Evolutionary conservation across 2,113 vertebrate genomes (phyloP).

Genomic region (Lates calcarifer): DNA sequence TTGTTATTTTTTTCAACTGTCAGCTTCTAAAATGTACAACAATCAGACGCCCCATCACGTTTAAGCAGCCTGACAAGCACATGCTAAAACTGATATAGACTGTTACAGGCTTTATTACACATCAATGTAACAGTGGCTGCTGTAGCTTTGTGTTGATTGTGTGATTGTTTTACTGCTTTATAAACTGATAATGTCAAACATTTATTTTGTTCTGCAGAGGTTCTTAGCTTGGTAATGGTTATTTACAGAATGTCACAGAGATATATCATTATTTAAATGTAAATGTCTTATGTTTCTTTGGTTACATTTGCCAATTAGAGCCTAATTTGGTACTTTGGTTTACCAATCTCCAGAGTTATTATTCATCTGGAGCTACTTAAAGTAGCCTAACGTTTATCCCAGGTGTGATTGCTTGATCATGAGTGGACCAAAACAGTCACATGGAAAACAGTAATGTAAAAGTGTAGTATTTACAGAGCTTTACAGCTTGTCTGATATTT

Average conservation of each 20-base stretch:
- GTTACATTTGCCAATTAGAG: background rate
- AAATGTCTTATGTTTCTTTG: background rate
- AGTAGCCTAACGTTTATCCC: no score
- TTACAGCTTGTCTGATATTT: no score
- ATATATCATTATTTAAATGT: background rate
- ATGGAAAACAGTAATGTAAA: no score
- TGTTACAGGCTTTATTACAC: background rate
- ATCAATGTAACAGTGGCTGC: background rate
- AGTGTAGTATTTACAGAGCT: no score
- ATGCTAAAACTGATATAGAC: background rate
- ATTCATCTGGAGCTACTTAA: no score
- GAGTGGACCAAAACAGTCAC: no score
- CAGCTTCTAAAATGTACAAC: background rate
- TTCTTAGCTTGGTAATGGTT: background rate
- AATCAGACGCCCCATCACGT: background rate
- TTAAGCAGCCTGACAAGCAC: no score
- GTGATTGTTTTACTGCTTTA: background rate
- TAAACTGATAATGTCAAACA: background rate
- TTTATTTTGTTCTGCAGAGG: background rate
- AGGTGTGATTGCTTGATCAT: no score
- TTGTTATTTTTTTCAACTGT: background rate
- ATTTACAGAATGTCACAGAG: background rate
- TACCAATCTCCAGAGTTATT: no score
- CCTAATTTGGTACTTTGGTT: no score
- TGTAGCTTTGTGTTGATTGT: constrained; percentile 1